Base-by-base conservation (phyloP, 2,888 invertebrate genomes). In the Sesia apiformis region DNA sequence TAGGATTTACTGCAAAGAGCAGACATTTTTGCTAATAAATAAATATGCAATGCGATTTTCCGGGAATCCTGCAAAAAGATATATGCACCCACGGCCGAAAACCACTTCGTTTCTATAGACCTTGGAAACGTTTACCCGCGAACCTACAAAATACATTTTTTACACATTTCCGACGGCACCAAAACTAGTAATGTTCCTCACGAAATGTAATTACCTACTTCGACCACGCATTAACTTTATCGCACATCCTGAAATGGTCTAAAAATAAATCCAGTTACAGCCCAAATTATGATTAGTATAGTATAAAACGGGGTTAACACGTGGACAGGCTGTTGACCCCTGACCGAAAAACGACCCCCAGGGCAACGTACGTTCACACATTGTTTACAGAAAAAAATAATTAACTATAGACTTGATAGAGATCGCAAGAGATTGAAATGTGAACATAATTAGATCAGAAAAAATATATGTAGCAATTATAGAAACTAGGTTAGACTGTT, bases 271-370 rank as follows among this genome's bases (percentile, higher is more conserved):
- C 4, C 46, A 3, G 23, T n/a, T 46, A 46, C n/a, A 8, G 7
- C 46, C 46, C 8, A 46, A 46, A 46, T 46, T 46, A 23, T 46
- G 46, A 46, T 23, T 46, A 46, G 23, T 23, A 23, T 42, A 42
- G 5, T 7, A 42, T 42, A 42, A 76, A 78, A 77, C 56, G 60
- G 64, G 63, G 60, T 61, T 62, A 71, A 70, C 81, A 82, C 78
- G 76, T 82, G 82, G 69, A 66, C 54, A 60, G 82, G 78, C 63
- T 70, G 62, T 66, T 74, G 80, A 84, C 78, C 81, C 61, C 7
- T 71, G 60, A 59, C 72, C 76, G 66, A 76, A 77, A 70, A 73
- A 55, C 56, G 59, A 69, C 66, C 64, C 66, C 74, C 76, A 76
- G 55, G 69, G 61, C 63, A 76, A 74, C 73, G 70, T 76, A 76